Percentiles rank a stretch among this genome's conserved stretches.
Conservation (phyloP, 1,140 invertebrate species). For the Dermatophagoides farinae region DNA sequence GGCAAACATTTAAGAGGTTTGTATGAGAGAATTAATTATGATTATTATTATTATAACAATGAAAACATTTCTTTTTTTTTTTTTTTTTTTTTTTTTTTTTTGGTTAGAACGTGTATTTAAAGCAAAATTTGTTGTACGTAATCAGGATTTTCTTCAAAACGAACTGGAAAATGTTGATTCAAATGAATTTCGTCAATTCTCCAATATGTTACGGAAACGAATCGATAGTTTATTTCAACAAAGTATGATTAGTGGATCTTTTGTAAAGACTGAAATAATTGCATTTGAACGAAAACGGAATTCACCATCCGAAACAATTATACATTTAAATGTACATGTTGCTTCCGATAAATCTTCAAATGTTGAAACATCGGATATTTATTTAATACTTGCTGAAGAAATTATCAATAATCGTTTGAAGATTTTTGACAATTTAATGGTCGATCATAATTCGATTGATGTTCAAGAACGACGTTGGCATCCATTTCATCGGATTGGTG, state of each 20-base stretch:
- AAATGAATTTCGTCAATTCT: conserved; percentile 36
- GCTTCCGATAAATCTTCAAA: conserved; percentile 34
- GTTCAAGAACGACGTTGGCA: conserved; percentile 14
- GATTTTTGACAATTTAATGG: conserved; percentile 15
- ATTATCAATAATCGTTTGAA: conserved; percentile 21
- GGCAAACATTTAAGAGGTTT: conserved; percentile 37
- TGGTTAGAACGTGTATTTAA: conserved; percentile 46
- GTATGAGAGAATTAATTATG: not conserved
- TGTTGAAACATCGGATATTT: conserved; percentile 31
- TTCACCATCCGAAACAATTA: conserved; percentile 38
- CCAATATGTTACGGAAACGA: conserved; percentile 26
- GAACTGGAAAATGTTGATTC: conserved; percentile 38
- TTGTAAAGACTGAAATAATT: conserved; percentile 15
- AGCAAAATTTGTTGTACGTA: conserved; percentile 44
- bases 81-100: conserved; percentile 8
- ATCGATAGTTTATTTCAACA: conserved; percentile 16
- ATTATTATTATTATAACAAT: not conserved
- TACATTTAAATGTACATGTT: conserved; percentile 48
- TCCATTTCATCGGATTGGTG: not conserved
- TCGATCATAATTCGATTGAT: conserved; percentile 19
- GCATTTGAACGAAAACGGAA: conserved; percentile 29
- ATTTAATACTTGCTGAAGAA: conserved; percentile 35
- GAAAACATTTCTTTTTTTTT: not conserved
- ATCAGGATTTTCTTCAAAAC: conserved; percentile 35
- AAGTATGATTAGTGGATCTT: conserved; percentile 14